phyloP scores from a whole-genome alignment of 2,888 invertebrate species.

The Norana najaformis region DNA sequence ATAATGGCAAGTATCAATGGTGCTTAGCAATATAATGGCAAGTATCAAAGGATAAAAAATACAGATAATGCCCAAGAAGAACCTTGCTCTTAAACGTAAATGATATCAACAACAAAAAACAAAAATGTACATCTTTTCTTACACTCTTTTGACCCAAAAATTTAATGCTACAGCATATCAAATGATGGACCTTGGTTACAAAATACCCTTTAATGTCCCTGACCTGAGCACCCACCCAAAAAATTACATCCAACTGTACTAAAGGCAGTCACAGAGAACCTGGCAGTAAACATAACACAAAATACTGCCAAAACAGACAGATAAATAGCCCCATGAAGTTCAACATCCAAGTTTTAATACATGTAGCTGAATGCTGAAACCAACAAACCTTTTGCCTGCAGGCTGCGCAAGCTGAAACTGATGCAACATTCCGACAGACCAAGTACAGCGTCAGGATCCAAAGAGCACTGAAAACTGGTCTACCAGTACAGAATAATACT shows the following conservation, averaged over 20 bases:
- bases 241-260: neutral
- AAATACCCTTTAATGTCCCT: neutral
- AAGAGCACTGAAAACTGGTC: neutral
- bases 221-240: neutral
- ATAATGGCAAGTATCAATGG: no score
- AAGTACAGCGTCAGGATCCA: neutral
- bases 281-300: neutral
- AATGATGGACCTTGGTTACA: neutral
- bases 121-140: no score
- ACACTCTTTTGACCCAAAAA: no score
- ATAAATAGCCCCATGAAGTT: slow-evolving; percentile 2
- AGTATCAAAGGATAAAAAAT: neutral
- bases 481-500: neutral
- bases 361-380: neutral
- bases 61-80: neutral
- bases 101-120: no score
- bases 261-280: neutral
- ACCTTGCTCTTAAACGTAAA: no score
- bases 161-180: neutral
- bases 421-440: neutral
- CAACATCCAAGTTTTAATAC: neutral
- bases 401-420: neutral
- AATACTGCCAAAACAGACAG: neutral
- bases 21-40: neutral
- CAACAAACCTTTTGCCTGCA: neutral